phyloP scores from a whole-genome alignment of 2,797 vertebrate species.

The Clangula hyemalis region DNA sequence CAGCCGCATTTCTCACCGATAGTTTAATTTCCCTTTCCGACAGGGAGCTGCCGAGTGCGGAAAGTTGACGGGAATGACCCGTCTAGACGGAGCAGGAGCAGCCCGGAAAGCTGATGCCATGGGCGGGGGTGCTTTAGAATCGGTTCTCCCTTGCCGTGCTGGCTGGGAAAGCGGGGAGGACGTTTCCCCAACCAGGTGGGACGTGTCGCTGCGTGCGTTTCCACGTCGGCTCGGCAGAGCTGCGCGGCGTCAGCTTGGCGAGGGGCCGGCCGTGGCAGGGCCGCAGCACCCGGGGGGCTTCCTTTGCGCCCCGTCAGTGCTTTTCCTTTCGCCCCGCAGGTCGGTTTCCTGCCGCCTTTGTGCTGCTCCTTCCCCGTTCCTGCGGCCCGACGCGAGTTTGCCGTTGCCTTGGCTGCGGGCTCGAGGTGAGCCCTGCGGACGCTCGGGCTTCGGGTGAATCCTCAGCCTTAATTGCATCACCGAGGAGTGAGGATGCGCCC shows the following conservation, averaged over 20 bases:
- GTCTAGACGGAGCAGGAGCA: neutral
- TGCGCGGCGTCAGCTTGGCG: neutral
- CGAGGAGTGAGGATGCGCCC: neutral
- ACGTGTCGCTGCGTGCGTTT: accelerated
- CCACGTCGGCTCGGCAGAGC: neutral
- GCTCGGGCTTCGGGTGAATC: neutral
- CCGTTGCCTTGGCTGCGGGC: too few species aligned
- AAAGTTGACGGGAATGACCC: neutral
- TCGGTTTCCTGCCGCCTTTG: neutral
- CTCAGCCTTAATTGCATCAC: neutral
- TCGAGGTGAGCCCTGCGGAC: neutral
- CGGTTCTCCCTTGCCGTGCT: neutral
- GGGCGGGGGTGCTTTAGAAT: neutral
- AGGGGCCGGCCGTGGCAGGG: too few species aligned
- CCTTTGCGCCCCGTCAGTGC: too few species aligned
- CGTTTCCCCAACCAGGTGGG: neutral
- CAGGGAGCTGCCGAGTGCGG: neutral
- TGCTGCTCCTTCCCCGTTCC: neutral
- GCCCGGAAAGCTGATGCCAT: accelerated
- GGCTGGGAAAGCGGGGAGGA: neutral
- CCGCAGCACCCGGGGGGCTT: too few species aligned
- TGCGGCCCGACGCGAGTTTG: accelerated
- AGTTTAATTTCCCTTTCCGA: neutral
- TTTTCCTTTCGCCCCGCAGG: too few species aligned
- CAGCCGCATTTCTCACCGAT: neutral